phyloP scores from a whole-genome alignment of 1,140 invertebrate species.

The Anastatus disparis region DNA sequence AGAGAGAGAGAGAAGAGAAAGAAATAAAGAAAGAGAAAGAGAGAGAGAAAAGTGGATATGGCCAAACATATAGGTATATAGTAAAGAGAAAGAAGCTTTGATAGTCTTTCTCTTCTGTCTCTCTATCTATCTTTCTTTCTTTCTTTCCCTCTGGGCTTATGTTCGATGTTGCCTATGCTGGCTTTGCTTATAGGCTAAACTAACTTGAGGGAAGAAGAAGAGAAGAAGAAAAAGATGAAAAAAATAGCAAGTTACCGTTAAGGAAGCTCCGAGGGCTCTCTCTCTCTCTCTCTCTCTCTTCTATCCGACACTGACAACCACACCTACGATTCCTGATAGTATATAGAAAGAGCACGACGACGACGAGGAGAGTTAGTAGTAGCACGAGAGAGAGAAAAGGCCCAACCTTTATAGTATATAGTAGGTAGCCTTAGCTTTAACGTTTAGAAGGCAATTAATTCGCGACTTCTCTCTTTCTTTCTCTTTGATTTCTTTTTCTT shows the following conservation, averaged over 20 bases:
- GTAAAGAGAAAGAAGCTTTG: conserved; percentile 14
- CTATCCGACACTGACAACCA: conserved; percentile 19
- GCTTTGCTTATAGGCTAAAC: no score
- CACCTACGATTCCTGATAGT: conserved; percentile 36
- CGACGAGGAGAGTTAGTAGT: no score
- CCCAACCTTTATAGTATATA: no score
- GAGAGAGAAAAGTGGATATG: no score
- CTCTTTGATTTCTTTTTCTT: not conserved
- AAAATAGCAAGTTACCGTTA: conserved; percentile 36
- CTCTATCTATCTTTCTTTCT: not conserved
- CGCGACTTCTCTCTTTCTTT: conserved; percentile 5
- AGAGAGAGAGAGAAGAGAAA: no score
- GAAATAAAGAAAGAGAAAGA: no score
- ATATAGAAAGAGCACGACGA: not conserved
- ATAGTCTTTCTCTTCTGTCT: not conserved
- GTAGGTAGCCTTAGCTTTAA: no score
- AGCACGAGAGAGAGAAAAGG: no score
- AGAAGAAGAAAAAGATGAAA: not conserved
- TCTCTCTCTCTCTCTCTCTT: conserved; percentile 7
- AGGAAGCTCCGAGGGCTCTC: conserved; percentile 31
- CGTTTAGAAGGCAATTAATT: conserved; percentile 39
- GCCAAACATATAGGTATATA: no score
- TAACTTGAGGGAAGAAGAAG: no score
- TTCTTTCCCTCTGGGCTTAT: not conserved
- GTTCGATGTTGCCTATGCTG: no score